Base-by-base conservation (phyloP, 2,113 vertebrate species). In the Scartelaos histophorus region DNA sequence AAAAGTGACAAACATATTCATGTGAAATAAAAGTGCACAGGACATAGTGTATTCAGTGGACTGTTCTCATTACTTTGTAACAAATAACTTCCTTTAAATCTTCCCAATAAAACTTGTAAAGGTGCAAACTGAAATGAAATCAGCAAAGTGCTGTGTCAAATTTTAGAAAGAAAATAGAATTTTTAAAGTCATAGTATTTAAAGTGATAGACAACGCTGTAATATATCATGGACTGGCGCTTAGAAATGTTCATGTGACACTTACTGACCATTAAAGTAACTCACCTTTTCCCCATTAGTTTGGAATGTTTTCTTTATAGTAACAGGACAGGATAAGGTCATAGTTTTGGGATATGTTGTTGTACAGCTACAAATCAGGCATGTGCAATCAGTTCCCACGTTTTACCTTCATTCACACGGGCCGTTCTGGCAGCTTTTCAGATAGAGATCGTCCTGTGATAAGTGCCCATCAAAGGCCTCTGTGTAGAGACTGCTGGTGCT, bases 401-500 rank as follows among this genome's bases (percentile, higher is more conserved):
- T 9, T 12, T 2, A 13, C 3, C 67, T 70, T 97, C 94, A 98
- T 85, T 99, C 98, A 5, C 93, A 95, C 73, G 95, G 93, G 67
- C 95, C 94, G 0, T 95, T 96, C 78, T 95, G 96, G 54, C 94
- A 93, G 16, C 92, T 92, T 34, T 96, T 95, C 67, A 93, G 86
- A 78, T 94, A 96, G 81, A 95, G 82, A 60, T 96, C 95, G 21
- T 97, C 96, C 80, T 96, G 95, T 15, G 95, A 94, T 82, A 93
- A 85, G 58, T 95, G 96, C 57, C 95, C 96, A 7, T 99, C 98
- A 0, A 95, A 94, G 79, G 91, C 92, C 53, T 99, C 98, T 0
- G 95, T 95, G 72, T 97, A 97, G 0, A 97, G 94, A 87, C 91
- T 95, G 51, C 96, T 96, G 5, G 95, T 97, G 79, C 90, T 92